Conservation (phyloP, 2,113 vertebrate species). For the Prunella fulvescens region DNA sequence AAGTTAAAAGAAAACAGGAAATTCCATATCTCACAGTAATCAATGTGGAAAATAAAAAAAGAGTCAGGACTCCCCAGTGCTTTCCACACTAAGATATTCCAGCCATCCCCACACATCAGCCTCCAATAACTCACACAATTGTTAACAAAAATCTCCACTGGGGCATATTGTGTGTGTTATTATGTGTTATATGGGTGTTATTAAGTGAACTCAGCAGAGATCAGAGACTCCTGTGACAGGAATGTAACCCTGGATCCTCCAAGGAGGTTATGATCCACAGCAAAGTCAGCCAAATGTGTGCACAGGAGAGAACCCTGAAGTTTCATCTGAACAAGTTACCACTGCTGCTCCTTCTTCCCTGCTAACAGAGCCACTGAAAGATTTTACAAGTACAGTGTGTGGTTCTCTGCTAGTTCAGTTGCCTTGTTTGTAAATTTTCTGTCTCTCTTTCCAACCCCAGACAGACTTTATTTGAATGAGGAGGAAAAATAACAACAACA, state of each 20-base stretch:
- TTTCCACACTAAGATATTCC: background rate
- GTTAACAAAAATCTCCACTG: background rate
- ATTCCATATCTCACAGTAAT: background rate
- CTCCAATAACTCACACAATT: background rate
- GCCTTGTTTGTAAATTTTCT: background rate
- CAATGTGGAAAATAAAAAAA: background rate
- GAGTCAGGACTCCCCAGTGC: background rate
- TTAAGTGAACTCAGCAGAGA: background rate
- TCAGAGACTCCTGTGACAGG: background rate
- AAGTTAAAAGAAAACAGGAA: conserved; percentile 21
- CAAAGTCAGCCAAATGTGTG: background rate
- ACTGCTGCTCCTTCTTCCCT: background rate
- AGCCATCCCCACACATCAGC: background rate
- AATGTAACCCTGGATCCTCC: background rate
- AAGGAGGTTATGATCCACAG: background rate
- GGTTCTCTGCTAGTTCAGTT: background rate
- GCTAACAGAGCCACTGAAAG: conserved; percentile 8
- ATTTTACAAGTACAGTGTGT: background rate
- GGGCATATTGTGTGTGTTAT: too few species aligned
- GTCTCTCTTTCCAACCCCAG: background rate
- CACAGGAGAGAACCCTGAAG: conserved; percentile 8
- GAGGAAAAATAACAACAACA: background rate
- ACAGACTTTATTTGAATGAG: conserved; percentile 9
- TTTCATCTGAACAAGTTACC: conserved; percentile 27
- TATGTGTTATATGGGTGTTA: background rate